Conservation (phyloP, 2,797 vertebrate species). For the Coendou prehensilis region DNA sequence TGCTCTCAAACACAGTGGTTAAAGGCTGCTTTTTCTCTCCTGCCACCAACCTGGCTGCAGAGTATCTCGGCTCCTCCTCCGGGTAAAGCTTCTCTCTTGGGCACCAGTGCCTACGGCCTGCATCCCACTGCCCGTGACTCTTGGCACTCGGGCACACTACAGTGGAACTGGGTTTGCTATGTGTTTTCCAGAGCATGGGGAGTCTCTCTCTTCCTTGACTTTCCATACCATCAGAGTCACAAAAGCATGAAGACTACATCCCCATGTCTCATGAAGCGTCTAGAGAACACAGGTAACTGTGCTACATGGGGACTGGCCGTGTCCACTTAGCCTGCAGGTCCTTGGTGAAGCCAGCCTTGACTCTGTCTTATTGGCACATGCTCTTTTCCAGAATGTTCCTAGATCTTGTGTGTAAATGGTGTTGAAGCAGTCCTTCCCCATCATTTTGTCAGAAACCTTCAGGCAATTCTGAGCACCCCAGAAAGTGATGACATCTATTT, state of each 20-base stretch:
- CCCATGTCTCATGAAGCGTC: background rate
- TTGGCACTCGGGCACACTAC: rapidly evolving
- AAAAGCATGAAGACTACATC: background rate
- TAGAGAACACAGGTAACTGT: background rate
- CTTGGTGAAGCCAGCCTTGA: background rate
- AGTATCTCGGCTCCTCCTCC: background rate
- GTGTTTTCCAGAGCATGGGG: background rate
- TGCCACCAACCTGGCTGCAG: background rate
- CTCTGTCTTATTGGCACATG: too few relatives aligned
- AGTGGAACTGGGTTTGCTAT: background rate
- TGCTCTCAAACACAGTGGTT: background rate
- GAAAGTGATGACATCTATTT: background rate
- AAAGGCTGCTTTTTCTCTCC: background rate
- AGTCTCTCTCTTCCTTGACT: background rate
- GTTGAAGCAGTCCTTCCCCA: background rate
- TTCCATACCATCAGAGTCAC: background rate
- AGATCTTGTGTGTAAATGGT: background rate
- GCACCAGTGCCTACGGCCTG: background rate
- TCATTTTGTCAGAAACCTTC: background rate
- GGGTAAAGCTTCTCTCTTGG: background rate
- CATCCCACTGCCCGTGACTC: background rate
- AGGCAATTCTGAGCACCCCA: background rate
- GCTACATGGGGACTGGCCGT: background rate
- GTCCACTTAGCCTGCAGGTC: too few relatives aligned
- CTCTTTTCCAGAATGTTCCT: background rate